Evolutionary conservation across 2,113 vertebrate species (phyloP).

Genomic region (Crotalus horridus): DNA sequence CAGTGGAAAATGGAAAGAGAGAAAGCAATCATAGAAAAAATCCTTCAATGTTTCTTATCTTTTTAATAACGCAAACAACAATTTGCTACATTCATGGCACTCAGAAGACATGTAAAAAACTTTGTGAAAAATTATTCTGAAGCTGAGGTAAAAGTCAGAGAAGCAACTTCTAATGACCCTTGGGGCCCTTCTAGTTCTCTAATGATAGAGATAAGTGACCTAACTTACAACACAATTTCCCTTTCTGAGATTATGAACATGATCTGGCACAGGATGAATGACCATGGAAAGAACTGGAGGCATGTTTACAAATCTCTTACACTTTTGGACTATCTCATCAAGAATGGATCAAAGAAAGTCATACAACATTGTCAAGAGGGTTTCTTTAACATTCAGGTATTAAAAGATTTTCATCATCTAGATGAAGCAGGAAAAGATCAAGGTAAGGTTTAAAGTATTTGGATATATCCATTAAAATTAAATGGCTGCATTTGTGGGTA

Average conservation of each 20-base stretch:
- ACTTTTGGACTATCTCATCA: constrained; percentile 61
- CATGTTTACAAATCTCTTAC: constrained; percentile 57
- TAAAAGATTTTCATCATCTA: constrained; percentile 55
- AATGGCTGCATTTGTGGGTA: background rate
- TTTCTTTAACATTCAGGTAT: constrained; percentile 46
- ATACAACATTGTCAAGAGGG: constrained; percentile 52
- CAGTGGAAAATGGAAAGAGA: constrained; percentile 40
- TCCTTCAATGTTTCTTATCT: background rate
- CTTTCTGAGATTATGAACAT: constrained; percentile 56
- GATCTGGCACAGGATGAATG: constrained; percentile 51
- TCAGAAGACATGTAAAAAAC: constrained; percentile 66
- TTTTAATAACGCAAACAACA: constrained; percentile 28
- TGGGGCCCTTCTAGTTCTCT: constrained; percentile 46
- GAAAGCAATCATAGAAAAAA: background rate
- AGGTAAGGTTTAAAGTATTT: constrained; percentile 53
- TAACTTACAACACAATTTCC: constrained; percentile 52
- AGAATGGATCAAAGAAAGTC: constrained; percentile 62
- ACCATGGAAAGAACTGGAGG: constrained; percentile 61
- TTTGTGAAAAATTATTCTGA: constrained; percentile 67
- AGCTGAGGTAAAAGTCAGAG: constrained; percentile 62
- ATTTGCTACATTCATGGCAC: constrained; percentile 45
- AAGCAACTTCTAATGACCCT: constrained; percentile 60
- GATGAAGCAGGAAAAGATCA: constrained; percentile 60
- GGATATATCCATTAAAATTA: constrained; percentile 23
- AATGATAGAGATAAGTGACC: constrained; percentile 58